phyloP scores from a whole-genome alignment of 2,797 vertebrate species.

The Malurus splendens region DNA sequence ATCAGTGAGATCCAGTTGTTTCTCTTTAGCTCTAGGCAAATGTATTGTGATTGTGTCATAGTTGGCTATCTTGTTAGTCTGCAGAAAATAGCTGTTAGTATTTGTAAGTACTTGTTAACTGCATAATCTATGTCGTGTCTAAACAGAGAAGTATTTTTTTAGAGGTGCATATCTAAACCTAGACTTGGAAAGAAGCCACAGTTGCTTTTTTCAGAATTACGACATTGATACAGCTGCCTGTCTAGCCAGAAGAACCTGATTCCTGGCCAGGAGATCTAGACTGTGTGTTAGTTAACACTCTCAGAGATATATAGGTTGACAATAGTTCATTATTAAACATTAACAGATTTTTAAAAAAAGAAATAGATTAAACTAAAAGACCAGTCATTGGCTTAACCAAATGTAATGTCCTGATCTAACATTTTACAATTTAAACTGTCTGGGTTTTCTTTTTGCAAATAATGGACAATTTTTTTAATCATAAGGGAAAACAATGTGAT shows the following conservation, averaged over 20 bases:
- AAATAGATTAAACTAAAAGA: neutral
- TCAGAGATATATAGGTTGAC: neutral
- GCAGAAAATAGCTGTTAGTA: conserved; percentile 20
- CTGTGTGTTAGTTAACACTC: neutral
- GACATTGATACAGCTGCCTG: neutral
- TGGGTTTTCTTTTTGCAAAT: neutral
- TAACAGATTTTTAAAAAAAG: neutral
- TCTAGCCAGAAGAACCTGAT: neutral
- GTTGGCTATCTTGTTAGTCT: conserved; percentile 1
- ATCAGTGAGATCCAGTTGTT: conserved; percentile 18
- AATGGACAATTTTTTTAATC: neutral
- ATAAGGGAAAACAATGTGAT: neutral
- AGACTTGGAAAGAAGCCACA: conserved; percentile 25
- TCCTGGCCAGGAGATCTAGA: neutral
- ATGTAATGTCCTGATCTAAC: neutral
- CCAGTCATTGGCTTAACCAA: rapidly evolving
- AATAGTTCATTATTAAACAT: neutral
- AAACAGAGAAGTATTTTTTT: conserved; percentile 44
- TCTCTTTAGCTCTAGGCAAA: neutral
- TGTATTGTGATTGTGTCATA: conserved; percentile 24
- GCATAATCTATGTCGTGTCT: neutral
- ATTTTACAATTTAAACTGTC: neutral
- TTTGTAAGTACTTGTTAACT: conserved; percentile 38
- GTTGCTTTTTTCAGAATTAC: conserved; percentile 2
- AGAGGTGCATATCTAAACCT: conserved; percentile 13